Evolutionary conservation across 2,113 vertebrate genomes (phyloP), one percentile per base, ranked within the genome.

Genomic region (Amblyornis subalaris): DNA sequence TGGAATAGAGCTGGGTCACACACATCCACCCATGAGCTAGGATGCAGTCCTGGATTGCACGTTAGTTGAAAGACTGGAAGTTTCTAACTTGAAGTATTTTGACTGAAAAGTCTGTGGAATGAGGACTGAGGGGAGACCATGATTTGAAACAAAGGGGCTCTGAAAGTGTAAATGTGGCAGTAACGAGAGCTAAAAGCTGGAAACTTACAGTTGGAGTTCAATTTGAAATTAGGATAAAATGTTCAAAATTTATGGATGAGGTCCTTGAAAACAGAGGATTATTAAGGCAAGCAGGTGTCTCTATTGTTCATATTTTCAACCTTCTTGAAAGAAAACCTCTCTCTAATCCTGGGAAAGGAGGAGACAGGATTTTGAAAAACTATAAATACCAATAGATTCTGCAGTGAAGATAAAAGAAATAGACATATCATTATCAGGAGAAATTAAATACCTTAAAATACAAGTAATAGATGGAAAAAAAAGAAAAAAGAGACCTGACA

Each of bases 361-460:
- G 6, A 64, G 18, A 55, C 4, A 45, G 44, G 18, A 58, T 11
- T 64, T 69, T 57, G 48, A 57, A 57, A 67, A 50, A 1, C 29
- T 50, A 28, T 36, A 79, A 75, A 57, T 88, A 44, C 5, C 11
- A 61, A 21, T 31, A 79, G 42, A 20, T 23, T 85, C 26, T 67
- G 6, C 23, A 51, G 25, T 64, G 64, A 64, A 84, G 51, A 78
- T 25, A 40, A 78, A 84, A 61, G 7, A 84, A 82, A 50, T 14
- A 53, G n/a, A 36, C 22, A 24, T 51, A 42, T 42, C 4, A 19
- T 74, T 77, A 66, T 40, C 3, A 19, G 3, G 26, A 79, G 45
- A 83, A 76, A 94, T 66, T 61, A 73, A 84, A 50, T 65, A 51
- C 13, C 9, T 62, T 65, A 62, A 71, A 94, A 62, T 55, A 62